Evolutionary conservation across 2,888 invertebrate species (phyloP), one percentile per base, ranked within the genome.

Genomic region (Macaria notata): DNA sequence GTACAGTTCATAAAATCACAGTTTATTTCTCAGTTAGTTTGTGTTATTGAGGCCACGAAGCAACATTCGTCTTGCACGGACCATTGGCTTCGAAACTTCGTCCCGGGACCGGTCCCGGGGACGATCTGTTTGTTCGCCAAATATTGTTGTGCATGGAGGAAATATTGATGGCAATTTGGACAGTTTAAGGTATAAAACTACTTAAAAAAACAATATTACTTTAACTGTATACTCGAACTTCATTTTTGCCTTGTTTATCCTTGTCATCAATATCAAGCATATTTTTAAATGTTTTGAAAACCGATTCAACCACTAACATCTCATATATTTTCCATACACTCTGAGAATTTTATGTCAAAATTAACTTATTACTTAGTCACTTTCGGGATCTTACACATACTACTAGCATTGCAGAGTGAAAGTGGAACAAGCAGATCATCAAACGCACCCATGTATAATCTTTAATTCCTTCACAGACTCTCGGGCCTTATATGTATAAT

Each of bases 161-260:
- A 68, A 54, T 49, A 61, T 57, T 69, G 67, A 61, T 58, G 64
- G 61, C 39, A 41, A 41, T 19, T 31, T 9, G 31, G 33, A 7
- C 49, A 9, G 19, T 33, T 39, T 39, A 48, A 39, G 19, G 4
- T 31, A 31, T 19, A 36, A 36, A 0, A 7, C 7, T 41, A 41
- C 8, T 39, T 6, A 9, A 3, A 8, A 38, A 38, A 38, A 38
- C 8, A 38, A 38, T 38, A 19, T 19, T 19, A 19, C 19, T 19
- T 19, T 19, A 19, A 19, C 1, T 1, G 2, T 19, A 19, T 19
- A 38, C 38, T 38, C 38, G 38, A 38, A 38, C 8, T 38, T 38
- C 38, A 38, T 38, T 38, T 38, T 38, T 38, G 38, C 38, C 6
- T 38, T 8, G 8, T 38, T 38, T 38, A 7, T 38, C 38, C 8